Percentiles rank a stretch among this genome's conserved stretches.
These are phyloP conservation scores for Onychomys leucogaster DNA, from an alignment of 2,797 vertebrate species.

Conservation along the genomic window DNA sequence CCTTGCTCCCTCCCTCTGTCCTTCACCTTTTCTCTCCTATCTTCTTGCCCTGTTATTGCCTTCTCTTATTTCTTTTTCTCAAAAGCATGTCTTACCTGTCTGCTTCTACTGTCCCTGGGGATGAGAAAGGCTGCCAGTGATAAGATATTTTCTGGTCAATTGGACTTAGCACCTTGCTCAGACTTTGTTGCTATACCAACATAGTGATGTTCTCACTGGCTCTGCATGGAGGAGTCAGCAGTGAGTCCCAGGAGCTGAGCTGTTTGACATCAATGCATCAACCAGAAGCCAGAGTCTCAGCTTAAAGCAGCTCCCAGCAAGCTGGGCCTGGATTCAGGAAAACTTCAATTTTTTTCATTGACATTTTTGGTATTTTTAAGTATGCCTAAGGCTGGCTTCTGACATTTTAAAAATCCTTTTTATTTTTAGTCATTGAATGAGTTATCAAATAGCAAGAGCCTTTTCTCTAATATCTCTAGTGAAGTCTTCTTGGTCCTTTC, in stretches of 20 bases:
- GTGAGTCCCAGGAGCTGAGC: not conserved
- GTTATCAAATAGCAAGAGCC: conserved; percentile 26
- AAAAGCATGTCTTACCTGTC: not conserved
- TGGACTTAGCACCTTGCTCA: not conserved
- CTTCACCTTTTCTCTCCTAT: not conserved
- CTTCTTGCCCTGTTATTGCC: not conserved
- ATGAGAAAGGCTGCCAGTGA: not conserved
- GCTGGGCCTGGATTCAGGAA: not conserved
- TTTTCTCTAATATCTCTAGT: conserved; percentile 16
- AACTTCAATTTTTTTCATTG: conserved; percentile 20
- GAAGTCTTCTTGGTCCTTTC: not conserved
- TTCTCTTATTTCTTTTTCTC: not conserved
- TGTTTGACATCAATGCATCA: not conserved
- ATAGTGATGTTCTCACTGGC: not conserved
- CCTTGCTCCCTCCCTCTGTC: not conserved
- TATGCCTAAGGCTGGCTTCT: not conserved
- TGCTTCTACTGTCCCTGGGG: not conserved
- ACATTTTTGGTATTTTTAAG: conserved; percentile 29
- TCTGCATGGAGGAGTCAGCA: not conserved
- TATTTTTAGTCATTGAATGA: not conserved
- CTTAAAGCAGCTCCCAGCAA: not conserved
- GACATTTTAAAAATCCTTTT: not conserved
- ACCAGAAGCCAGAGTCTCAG: not conserved
- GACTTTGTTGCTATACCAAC: not conserved
- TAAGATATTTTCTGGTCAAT: conserved; percentile 3